phyloP scores from a whole-genome alignment of 2,888 invertebrate species.

The Heliothis peltigera region DNA sequence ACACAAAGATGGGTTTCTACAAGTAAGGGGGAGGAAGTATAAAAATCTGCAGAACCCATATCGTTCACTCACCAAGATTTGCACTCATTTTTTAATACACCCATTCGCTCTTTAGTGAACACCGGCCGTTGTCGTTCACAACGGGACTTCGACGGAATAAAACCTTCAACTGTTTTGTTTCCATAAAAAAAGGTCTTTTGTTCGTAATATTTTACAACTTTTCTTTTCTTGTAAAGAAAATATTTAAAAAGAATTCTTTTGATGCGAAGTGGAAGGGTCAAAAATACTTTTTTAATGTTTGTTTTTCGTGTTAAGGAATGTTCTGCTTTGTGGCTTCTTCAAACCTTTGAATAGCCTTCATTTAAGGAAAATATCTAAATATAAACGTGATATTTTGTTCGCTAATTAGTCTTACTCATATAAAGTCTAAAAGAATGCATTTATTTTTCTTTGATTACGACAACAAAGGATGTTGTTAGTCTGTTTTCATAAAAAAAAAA shows the following conservation, averaged over 20 bases:
- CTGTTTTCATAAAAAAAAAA: too few relatives aligned
- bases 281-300: conserved; percentile 49
- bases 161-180: conserved; percentile 43
- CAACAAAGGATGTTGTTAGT: too few relatives aligned
- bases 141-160: conserved; percentile 27
- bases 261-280: conserved; percentile 45
- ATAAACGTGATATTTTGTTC: neutral
- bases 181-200: conserved; percentile 31
- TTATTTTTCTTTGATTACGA: too few relatives aligned
- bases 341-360: neutral
- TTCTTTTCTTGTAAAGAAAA: conserved; percentile 20
- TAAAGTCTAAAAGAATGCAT: too few relatives aligned
- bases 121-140: conserved; percentile 24
- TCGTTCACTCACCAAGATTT: conserved; percentile 22
- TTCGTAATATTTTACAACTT: conserved; percentile 42
- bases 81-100: conserved; percentile 15
- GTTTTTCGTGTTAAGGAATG: conserved; percentile 43
- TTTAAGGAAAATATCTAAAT: neutral
- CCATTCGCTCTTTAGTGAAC: conserved; percentile 34
- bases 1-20: too few relatives aligned
- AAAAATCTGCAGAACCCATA: conserved; percentile 12
- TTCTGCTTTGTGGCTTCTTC: conserved; percentile 40
- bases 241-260: conserved; percentile 41
- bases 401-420: too few relatives aligned
- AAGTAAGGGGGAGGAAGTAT: too few relatives aligned